Percentiles rank a stretch among this genome's conserved stretches.
Evolutionary conservation across 2,797 vertebrate genomes (phyloP).

Genomic region (Chaetophractus vellerosus): DNA sequence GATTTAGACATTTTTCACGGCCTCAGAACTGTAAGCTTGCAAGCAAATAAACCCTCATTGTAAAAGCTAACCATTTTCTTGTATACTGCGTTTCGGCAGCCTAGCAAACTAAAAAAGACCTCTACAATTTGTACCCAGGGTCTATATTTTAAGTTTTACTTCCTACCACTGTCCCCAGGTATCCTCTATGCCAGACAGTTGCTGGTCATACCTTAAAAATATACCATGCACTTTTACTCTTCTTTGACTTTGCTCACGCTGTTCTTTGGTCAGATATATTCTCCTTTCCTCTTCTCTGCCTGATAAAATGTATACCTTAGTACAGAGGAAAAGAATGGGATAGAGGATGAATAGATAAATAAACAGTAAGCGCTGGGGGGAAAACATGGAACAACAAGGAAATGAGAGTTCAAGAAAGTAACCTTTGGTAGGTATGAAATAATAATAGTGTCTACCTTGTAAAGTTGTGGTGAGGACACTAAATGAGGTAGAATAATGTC

Average conservation of each 20-base stretch:
- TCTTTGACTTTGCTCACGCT: conserved; percentile 2
- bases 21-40: no score
- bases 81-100: no score
- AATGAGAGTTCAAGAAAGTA: conserved; percentile 8
- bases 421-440: conserved; percentile 18
- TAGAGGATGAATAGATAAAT: background rate
- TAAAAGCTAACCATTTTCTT: no score
- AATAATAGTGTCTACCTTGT: background rate
- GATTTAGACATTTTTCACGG: no score
- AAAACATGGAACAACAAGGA: background rate
- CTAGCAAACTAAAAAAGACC: no score
- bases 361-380: background rate
- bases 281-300: background rate
- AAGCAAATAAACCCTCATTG: no score
- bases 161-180: conserved; percentile 24
- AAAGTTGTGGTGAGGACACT: background rate
- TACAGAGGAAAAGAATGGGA: background rate
- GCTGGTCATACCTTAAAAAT: conserved; percentile 28
- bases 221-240: background rate
- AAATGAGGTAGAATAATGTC: background rate
- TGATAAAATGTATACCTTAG: conserved; percentile 31
- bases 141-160: conserved; percentile 57
- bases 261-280: conserved; percentile 17
- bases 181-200: background rate
- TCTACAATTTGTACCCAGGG: conserved; percentile 33